phyloP scores from a whole-genome alignment of 2,113 vertebrate species.

The Antennarius striatus region DNA sequence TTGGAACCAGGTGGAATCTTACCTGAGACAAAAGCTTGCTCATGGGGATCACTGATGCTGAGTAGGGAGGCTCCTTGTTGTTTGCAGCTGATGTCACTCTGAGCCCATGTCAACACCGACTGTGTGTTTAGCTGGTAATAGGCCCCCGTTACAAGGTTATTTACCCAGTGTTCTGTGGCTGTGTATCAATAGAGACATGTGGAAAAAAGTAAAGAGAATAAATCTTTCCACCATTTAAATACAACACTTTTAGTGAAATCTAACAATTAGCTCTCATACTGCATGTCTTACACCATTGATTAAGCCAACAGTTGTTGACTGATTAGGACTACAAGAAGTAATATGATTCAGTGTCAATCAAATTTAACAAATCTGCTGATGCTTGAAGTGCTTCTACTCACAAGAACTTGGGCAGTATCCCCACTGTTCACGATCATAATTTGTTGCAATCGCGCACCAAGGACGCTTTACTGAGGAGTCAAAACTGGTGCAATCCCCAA shows the following conservation, averaged over 20 bases:
- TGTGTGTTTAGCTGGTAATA: conserved; percentile 87
- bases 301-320: neutral
- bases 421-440: conserved; percentile 81
- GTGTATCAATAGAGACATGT: conserved; percentile 11
- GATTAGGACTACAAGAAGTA: neutral
- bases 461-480: conserved; percentile 76
- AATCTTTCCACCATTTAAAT: neutral
- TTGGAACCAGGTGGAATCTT: conserved; percentile 43
- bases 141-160: conserved; percentile 80
- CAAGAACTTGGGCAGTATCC: conserved; percentile 88
- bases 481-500: conserved; percentile 82
- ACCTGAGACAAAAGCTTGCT: conserved; percentile 90
- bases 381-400: conserved; percentile 71
- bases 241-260: neutral
- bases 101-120: conserved; percentile 86
- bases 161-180: conserved; percentile 81
- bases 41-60: conserved; percentile 85
- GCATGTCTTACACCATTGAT: neutral
- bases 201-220: neutral
- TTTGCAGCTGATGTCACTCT: conserved; percentile 90
- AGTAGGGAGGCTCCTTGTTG: conserved; percentile 85
- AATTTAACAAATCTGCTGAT: too few species aligned
- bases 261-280: neutral
- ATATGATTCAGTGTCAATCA: too few species aligned
- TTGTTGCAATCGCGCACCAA: conserved; percentile 87